These are phyloP conservation scores for Epinephelus cyanopodus DNA, from an alignment of 2,113 vertebrate species.

Conservation along the genomic window DNA sequence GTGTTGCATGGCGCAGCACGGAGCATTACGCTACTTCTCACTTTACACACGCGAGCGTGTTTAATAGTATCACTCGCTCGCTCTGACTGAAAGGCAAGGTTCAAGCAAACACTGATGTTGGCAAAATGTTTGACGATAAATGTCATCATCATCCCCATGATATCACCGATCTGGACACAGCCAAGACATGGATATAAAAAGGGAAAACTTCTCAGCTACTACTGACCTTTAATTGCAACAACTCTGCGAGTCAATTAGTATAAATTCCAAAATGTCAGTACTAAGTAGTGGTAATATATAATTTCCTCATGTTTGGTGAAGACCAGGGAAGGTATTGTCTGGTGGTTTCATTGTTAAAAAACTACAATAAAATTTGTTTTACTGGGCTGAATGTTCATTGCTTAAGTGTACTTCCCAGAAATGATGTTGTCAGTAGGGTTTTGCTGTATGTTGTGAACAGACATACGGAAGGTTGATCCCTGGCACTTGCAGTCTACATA, in stretches of 20 bases:
- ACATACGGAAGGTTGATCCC: too few species aligned
- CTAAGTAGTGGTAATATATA: background rate
- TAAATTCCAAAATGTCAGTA: slow-evolving; percentile 11
- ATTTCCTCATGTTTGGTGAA: background rate
- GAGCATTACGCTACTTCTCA: slow-evolving; percentile 48
- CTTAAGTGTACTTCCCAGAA: background rate
- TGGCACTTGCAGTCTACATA: too few species aligned
- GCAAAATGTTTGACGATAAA: slow-evolving; percentile 45
- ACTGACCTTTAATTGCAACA: slow-evolving; percentile 26
- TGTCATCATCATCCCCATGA: slow-evolving; percentile 28
- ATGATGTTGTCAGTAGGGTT: background rate
- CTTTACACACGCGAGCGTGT: slow-evolving; percentile 42
- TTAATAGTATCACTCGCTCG: slow-evolving; percentile 49
- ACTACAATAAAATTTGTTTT: background rate
- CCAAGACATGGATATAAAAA: slow-evolving; percentile 2
- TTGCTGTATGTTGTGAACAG: background rate
- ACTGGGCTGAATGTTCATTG: background rate
- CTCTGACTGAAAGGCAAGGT: slow-evolving; percentile 43
- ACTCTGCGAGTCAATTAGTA: background rate
- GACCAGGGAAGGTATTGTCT: background rate
- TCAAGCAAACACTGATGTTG: slow-evolving; percentile 43
- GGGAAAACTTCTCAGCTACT: slow-evolving; percentile 4
- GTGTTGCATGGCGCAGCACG: slow-evolving; percentile 33
- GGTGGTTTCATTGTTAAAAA: background rate
- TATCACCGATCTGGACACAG: background rate